Evolutionary conservation across 2,113 vertebrate species (phyloP), one percentile per base, ranked within the genome.

Genomic region (Prunella himalayana): DNA sequence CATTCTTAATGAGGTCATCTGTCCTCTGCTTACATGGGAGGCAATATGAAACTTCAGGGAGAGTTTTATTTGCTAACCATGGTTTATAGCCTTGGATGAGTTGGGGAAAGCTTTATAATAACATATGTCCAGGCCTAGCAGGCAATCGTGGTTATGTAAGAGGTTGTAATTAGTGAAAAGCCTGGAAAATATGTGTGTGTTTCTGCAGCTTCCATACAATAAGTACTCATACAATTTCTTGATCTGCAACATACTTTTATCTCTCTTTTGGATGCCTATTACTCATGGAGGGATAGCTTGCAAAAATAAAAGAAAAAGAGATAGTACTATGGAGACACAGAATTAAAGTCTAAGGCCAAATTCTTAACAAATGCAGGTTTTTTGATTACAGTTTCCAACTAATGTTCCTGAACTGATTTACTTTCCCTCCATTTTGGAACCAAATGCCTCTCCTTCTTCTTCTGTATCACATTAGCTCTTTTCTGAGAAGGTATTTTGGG

Each of bases 1-100:
- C 92, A 80, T 96, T 91, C 66, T 81, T 94, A 86, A 83, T 95
- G 92, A 94, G 89, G 86, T 87, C 54, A 9, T 41, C 51, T 82
- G 23, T 86, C 53, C 49, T 42, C 72, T 51, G 60, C 88, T 90
- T 71, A 4, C 77, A 49, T 28, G 82, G 82, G 57, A 50, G 84
- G 57, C 82, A 71, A 61, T 19, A 4, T 24, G 78, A 89, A 81
- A 66, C 77, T 82, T 37, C 39, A 84, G 69, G 22, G 47, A 89
- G 88, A 53, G 79, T 66, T 92, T 88, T 93, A 30, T 70, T 80
- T 61, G 45, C 42, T 69, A 42, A 61, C 77, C 24, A 3, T 86
- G 79, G 64, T 70, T 49, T 33, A 53, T n/a, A 79, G 83, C 72
- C 44, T 56, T 22, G 41, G 54, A 63, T 11, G 71, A 88, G 75